A percentile compares a stretch with the other conserved stretches of the same genome.
Evolutionary conservation across 2,888 invertebrate genomes (phyloP).

Genomic region (Gastrophysa polygoni): DNA sequence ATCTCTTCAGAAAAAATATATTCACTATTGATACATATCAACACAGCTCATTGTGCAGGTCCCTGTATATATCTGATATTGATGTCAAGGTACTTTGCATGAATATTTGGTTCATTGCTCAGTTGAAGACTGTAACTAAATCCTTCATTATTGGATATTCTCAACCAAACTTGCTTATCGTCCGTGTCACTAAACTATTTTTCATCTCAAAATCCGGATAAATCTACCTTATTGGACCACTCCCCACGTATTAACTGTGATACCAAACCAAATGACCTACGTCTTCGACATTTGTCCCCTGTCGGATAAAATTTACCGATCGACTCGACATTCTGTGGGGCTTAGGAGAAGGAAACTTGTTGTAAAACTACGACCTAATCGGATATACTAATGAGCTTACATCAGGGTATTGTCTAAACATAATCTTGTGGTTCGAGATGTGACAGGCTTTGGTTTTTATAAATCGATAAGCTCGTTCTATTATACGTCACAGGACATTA

Average conservation of each 20-base stretch:
- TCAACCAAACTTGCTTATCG: too few relatives aligned
- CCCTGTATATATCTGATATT: too few relatives aligned
- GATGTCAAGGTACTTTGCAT: too few relatives aligned
- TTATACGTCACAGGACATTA: conserved; percentile 10
- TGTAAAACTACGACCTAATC: conserved; percentile 40
- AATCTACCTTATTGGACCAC: conserved; percentile 28
- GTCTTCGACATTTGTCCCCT: conserved; percentile 25
- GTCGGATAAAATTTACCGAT: conserved; percentile 21
- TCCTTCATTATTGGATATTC: too few relatives aligned
- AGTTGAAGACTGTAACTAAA: too few relatives aligned
- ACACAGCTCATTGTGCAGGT: too few relatives aligned
- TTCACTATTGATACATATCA: too few relatives aligned
- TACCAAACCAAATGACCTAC: conserved; percentile 20
- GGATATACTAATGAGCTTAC: conserved; percentile 53
- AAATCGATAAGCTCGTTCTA: conserved; percentile 16
- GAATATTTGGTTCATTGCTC: too few relatives aligned
- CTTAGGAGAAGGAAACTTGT: conserved; percentile 6
- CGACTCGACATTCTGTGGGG: conserved; percentile 11
- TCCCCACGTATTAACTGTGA: conserved; percentile 27
- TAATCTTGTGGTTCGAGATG: conserved; percentile 37
- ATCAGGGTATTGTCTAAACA: conserved; percentile 52
- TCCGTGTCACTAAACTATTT: not conserved
- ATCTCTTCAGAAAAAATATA: too few relatives aligned
- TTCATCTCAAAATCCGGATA: conserved; percentile 27
- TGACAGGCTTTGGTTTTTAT: conserved; percentile 21